Base-by-base conservation (phyloP, 2,888 invertebrate species). In the Polydrusus cervinus region DNA sequence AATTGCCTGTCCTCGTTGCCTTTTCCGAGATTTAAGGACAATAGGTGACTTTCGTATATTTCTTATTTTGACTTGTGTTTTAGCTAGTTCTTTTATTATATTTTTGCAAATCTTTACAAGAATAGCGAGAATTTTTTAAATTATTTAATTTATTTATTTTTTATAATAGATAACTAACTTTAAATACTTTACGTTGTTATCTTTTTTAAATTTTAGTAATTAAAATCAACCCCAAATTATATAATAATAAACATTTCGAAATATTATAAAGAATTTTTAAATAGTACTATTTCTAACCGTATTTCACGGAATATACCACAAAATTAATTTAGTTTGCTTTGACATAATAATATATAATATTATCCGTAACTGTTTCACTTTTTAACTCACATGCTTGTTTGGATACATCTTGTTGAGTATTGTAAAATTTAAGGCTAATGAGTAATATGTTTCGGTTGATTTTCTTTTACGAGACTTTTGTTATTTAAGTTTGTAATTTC, bases 401-500 rank as follows among this genome's bases (percentile, higher is more conserved):
- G 34, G 34, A 34, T 34, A 34, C 34, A 34, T 34, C 7, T 34
- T 34, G 34, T 34, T 34, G 34, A 34, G 7, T 10, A 34, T 7
- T 34, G 5, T 34, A 34, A 34, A 34, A 5, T 25, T 25, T 10
- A 34, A 10, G 34, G 7, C 8, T 8, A 8, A 34, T 34, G 8
- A 34, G 34, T 34, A 34, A 10, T 8, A 34, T 34, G 1, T 34
- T 34, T 8, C 34, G 5, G 3, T 43, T 43, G 5, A 43, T 43
- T 47, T 40, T 57, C 14, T 34, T 57, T 55, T 38, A 57, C 30
- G 6, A 57, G 25, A n/a, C 53, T n/a, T 30, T 55, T 55, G 30
- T 30, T 51, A 10, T 51, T n/a, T n/a, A 57, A 25, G n/a, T 38
- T 55, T 20, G 57, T 57, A 57, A 9, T 57, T 55, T 55, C 53